Base-by-base conservation (phyloP, 2,888 invertebrate species). In the Nemapogon koenigi region DNA sequence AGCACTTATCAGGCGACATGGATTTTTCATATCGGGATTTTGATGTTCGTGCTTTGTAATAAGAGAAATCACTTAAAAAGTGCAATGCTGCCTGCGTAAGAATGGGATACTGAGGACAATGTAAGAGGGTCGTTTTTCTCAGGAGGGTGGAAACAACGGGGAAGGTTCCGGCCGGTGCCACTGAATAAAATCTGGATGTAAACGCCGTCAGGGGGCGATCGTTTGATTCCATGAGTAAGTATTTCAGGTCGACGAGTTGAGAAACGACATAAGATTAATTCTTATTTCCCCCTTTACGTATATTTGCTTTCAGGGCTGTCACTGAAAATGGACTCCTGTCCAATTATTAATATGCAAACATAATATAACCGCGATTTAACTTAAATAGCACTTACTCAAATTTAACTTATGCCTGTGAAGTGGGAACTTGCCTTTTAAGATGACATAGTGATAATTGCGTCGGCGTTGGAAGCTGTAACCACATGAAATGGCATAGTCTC, bases 61-160 rank as follows among this genome's bases (percentile, higher is more conserved):
- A 79, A 78, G 75, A 70, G 63, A 59, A 66, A 75, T 73, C 72
- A 68, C 76, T 79, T 78, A 69, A 33, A 33, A 33, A 33, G 33
- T 33, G 33, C 33, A 33, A 33, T 33, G 19, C 33, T 16, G 16
- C 31, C 18, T 31, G 17, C n/a, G 33, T 33, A 33, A 19, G 33
- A 33, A 33, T 33, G 33, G 19, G 8, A 15, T 19, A 19, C 18
- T 6, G 16, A 13, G 33, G 33, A 33, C 33, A 33, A 33, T 19
- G 19, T 6, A 11, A 19, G 6, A 16, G 19, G 33, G 33, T 18
- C 13, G 19, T 19, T 18, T 19, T 33, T 14, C 33, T 33, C n/a
- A 29, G 28, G 39, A 38, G 40, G 43, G 40, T 39, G 43, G 39
- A 35, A 41, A 42, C 44, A 44, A 42, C 39, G 31, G 41, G 35